Evolutionary conservation across 2,888 invertebrate genomes (phyloP).

Genomic region (Acanthacorydalis orientalis): DNA sequence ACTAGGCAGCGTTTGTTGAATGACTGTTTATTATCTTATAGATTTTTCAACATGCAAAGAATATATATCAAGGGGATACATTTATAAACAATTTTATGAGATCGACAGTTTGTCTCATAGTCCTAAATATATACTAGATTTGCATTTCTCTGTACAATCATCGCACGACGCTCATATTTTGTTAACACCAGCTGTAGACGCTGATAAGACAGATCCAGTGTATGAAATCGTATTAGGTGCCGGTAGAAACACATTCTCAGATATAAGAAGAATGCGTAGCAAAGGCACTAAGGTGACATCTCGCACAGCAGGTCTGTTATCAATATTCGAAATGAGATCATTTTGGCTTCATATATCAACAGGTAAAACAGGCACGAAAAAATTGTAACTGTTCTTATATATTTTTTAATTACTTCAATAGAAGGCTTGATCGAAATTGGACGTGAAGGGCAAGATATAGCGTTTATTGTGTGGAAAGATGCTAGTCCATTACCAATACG

Average conservation of each 20-base stretch:
- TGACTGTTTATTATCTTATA: conserved; percentile 9
- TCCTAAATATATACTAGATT: conserved; percentile 24
- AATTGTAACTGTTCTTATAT: neutral
- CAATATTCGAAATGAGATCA: conserved; percentile 39
- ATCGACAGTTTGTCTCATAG: conserved; percentile 17
- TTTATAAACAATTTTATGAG: conserved; percentile 38
- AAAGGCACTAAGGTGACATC: conserved; percentile 36
- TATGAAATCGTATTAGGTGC: conserved; percentile 61
- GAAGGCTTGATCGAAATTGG: conserved; percentile 45
- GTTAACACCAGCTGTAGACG: conserved; percentile 33
- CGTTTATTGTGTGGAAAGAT: conserved; percentile 42
- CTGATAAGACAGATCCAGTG: conserved; percentile 33
- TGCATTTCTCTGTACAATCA: conserved; percentile 50
- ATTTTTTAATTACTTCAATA: conserved; percentile 15
- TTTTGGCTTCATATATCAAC: conserved; percentile 46
- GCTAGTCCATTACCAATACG: conserved; percentile 38
- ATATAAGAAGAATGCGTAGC: conserved; percentile 42
- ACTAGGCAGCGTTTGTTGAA: no score
- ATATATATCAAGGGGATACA: conserved; percentile 36
- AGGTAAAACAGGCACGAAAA: conserved; percentile 22
- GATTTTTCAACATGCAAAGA: conserved; percentile 32
- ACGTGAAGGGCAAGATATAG: conserved; percentile 38
- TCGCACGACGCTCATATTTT: conserved; percentile 53
- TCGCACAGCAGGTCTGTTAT: conserved; percentile 37
- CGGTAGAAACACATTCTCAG: conserved; percentile 51